These are phyloP conservation scores for Buteo buteo DNA, from an alignment of 2,113 vertebrate genomes.

Conservation along the genomic window DNA sequence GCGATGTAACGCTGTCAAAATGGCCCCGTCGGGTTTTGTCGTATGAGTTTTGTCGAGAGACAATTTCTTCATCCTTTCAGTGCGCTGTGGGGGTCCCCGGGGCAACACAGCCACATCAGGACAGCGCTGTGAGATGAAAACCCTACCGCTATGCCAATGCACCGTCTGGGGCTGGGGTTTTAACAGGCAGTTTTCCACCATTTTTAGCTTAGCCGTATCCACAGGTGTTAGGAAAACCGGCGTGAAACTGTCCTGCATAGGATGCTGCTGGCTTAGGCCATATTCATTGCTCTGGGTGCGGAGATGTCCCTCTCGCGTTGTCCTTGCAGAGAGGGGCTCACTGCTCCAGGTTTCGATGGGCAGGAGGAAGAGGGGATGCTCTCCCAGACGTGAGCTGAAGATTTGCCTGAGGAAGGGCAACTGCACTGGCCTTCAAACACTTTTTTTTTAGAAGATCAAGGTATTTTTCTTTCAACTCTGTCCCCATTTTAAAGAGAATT, in stretches of 20 bases:
- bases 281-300: not conserved
- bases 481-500: not conserved
- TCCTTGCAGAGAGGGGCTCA: not conserved
- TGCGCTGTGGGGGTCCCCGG: not conserved
- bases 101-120: rapidly evolving
- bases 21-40: not conserved
- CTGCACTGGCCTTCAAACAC: not conserved
- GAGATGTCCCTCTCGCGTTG: not conserved
- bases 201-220: not conserved
- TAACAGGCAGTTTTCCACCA: not conserved
- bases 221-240: not conserved
- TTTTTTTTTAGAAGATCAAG: not conserved
- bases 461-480: not conserved
- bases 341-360: not conserved
- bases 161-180: not conserved
- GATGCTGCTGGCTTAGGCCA: not conserved
- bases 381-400: not conserved
- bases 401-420: not conserved
- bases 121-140: not conserved
- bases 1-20: not conserved
- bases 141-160: not conserved
- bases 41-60: rapidly evolving
- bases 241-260: not conserved
- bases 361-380: not conserved
- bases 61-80: not conserved